Evolutionary conservation across 2,888 invertebrate species (phyloP), one percentile per base, ranked within the genome.

Genomic region (Eueremaeus valkanovi): DNA sequence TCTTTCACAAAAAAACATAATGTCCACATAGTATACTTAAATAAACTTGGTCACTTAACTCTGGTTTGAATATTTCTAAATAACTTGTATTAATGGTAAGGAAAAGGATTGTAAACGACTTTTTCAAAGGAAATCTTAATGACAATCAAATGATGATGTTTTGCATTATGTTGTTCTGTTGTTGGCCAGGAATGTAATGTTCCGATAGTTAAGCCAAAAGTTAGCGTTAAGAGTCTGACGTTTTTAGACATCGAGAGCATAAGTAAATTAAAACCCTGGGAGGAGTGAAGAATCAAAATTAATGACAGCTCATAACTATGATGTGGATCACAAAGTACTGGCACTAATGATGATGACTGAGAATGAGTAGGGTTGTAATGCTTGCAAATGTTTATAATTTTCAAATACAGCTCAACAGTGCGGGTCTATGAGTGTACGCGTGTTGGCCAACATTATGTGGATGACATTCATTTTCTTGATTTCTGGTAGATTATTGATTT

Each of bases 81-180:
- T 40, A 40, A 40, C 6, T 45, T 11, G 18, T 45, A 45, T 45
- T 11, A 45, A 45, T 45, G 6, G 58, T 29, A 5, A 58, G 58
- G 18, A 18, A 58, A 58, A 58, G 58, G 58, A 58, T 58, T 58
- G 58, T 5, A 58, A 58, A 58, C 16, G 27, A 29, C 58, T 58
- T 58, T n/a, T n/a, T 24, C 8, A 58, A 24, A 18, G 58, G 27
- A 58, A 58, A 24, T 16, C 58, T 58, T 58, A 58, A 58, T 24
- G 27, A 58, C 58, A 58, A 58, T 24, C 58, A 24, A 29, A 58
- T 58, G 58, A 29, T 58, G 5, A 24, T 58, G 16, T 58, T 58
- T 58, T 58, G 16, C 27, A 58, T 58, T 58, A 58, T 2, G 18
- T 16, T 58, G 8, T 51, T 51, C 16, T 18, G 18, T 51, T 21